Conservation (phyloP, 1,140 invertebrate genomes). For the Zaprionus ghesquierei region DNA sequence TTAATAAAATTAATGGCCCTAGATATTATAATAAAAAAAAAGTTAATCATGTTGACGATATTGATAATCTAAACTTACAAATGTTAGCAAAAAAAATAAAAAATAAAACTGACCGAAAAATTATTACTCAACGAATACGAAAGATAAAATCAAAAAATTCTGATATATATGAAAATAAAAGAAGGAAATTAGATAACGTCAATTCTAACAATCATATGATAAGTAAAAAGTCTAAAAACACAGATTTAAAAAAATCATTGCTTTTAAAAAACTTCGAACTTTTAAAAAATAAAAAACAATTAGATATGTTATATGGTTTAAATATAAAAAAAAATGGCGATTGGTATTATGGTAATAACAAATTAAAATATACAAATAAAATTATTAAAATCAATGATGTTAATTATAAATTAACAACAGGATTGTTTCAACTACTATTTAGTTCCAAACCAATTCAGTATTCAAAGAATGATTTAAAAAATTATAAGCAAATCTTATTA, state of each 20-base stretch:
- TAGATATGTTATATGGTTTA: conserved; percentile 2
- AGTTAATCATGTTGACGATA: background rate
- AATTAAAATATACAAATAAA: conserved; percentile 1
- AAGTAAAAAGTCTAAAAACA: background rate
- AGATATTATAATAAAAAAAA: too few relatives aligned
- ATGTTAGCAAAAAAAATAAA: too few relatives aligned
- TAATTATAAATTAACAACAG: background rate
- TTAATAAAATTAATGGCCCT: too few relatives aligned
- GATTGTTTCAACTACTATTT: background rate
- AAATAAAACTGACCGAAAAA: background rate
- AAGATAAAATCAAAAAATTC: background rate
- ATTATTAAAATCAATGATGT: background rate
- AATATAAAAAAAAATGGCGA: background rate
- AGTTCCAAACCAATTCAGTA: background rate
- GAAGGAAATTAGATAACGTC: background rate
- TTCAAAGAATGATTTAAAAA: conserved; percentile 5
- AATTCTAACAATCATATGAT: background rate
- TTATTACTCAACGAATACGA: background rate
- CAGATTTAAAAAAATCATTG: background rate
- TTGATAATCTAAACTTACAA: background rate
- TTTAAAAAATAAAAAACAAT: conserved; percentile 3
- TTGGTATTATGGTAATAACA: background rate
- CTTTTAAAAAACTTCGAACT: background rate
- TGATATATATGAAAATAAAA: background rate
- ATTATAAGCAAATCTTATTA: conserved; percentile 15